Evolutionary conservation across 2,113 vertebrate genomes (phyloP), one percentile per base, ranked within the genome.

Genomic region (Phyllopteryx taeniolatus): DNA sequence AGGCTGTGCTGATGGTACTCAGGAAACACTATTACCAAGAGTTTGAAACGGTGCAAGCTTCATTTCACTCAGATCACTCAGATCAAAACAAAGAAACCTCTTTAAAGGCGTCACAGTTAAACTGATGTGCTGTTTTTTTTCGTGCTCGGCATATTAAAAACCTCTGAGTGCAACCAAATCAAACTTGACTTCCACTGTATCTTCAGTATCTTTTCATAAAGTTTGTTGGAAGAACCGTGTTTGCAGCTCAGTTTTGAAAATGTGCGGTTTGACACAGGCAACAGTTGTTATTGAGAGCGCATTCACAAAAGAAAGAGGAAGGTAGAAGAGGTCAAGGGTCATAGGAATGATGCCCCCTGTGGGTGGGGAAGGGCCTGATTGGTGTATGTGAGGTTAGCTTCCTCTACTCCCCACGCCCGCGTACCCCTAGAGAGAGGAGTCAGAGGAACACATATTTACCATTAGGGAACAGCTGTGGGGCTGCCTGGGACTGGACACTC

Each of bases 401-500:
- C 79, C 86, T 83, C 77, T 81, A 73, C 79, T 79, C 73, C 79
- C 88, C 86, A 87, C 84, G 86, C 88, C 87, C 86, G 78, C 67
- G 78, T 75, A 75, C 83, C 81, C 81, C 86, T 75, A 93, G 77
- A 87, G 88, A 88, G 81, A 88, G 89, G 91, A 89, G 87, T 83
- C 86, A 83, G 79, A 90, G 83, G 90, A 91, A 90, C 93, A 86
- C 83, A 98, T 98, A 98, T 95, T 98, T 97, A 98, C 96, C 96
- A 95, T 98, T 97, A 93, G 96, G 96, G 93, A 98, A 95, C 92
- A 94, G 95, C 93, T 96, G 95, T 90, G 92, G 93, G 91, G 94
- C 88, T 92, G 93, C 88, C 93, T 88, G 94, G 94, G 95, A 92
- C 92, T 94, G 95, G 93, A 95, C 89, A 93, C 95, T 95, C 93